Percentiles rank a stretch among this genome's conserved stretches.
Conservation (phyloP, 1,140 invertebrate species). For the Drosophila orosa region DNA sequence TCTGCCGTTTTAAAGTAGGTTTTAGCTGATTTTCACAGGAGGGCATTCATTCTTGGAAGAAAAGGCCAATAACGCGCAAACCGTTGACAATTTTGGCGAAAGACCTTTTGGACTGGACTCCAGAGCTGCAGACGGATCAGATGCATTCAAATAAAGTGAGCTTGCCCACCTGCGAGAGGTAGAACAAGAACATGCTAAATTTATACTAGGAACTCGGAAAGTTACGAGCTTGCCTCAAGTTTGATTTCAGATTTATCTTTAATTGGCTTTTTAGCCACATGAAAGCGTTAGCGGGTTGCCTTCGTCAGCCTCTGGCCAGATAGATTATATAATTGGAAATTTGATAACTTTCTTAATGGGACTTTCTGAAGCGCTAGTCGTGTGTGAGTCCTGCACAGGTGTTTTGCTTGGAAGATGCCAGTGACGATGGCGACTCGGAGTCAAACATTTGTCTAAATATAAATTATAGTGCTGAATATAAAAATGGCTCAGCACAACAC, state of each 20-base stretch:
- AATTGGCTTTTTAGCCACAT: not conserved
- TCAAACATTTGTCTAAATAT: conserved; percentile 61
- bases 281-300: not conserved
- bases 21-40: conserved; percentile 50
- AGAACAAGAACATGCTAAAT: not conserved
- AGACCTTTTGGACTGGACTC: conserved; percentile 5
- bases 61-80: conserved; percentile 54
- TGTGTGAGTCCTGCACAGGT: conserved; percentile 50
- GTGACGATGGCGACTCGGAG: conserved; percentile 15
- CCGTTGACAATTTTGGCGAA: conserved; percentile 27
- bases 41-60: conserved; percentile 63
- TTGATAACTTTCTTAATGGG: not conserved
- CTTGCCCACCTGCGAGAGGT: not conserved
- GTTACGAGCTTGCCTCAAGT: not conserved
- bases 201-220: not conserved
- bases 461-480: conserved; percentile 35
- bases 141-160: conserved; percentile 12
- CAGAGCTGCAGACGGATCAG: conserved; percentile 9
- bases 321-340: conserved; percentile 5
- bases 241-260: not conserved
- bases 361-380: not conserved
- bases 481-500: conserved; percentile 18
- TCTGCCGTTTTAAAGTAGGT: conserved; percentile 60
- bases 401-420: conserved; percentile 41
- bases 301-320: not conserved